phyloP scores from a whole-genome alignment of 2,888 invertebrate genomes.

The Hanleya hanleyi region DNA sequence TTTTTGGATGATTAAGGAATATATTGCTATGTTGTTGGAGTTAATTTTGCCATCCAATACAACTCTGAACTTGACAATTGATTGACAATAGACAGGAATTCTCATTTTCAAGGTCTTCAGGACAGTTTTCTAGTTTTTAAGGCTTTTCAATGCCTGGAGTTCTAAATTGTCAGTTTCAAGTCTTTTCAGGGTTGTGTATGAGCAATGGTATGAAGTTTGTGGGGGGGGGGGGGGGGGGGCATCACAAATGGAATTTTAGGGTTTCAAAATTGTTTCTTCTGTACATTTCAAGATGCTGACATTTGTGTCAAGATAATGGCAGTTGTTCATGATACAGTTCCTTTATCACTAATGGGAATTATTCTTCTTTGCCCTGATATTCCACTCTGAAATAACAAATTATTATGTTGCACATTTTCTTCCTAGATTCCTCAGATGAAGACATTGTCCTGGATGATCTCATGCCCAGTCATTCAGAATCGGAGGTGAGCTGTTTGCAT shows the following conservation, averaged over 20 bases:
- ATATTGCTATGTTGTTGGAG: neutral
- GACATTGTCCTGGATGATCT: slow-evolving; percentile 53
- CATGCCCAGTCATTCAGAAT: slow-evolving; percentile 52
- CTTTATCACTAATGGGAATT: too few relatives aligned
- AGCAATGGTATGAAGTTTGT: too few relatives aligned
- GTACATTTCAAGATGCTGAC: neutral
- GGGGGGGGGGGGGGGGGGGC: too few relatives aligned
- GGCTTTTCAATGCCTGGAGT: neutral
- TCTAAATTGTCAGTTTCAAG: neutral
- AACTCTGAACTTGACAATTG: too few relatives aligned
- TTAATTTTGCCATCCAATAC: neutral
- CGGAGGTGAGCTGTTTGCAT: slow-evolving; percentile 47
- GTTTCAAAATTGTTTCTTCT: neutral
- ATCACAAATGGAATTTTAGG: too few relatives aligned
- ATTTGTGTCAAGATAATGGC: neutral
- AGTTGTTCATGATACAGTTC: too few relatives aligned
- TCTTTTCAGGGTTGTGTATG: too few relatives aligned
- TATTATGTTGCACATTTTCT: neutral
- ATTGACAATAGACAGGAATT: too few relatives aligned
- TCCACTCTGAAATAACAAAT: neutral
- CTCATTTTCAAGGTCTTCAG: too few relatives aligned
- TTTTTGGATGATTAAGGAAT: neutral
- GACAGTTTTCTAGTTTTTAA: neutral
- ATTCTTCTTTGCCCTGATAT: too few relatives aligned
- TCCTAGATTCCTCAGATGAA: slow-evolving; percentile 58